These are phyloP conservation scores for Dreissena polymorpha DNA, from an alignment of 1,140 invertebrate genomes.

Conservation along the genomic window DNA sequence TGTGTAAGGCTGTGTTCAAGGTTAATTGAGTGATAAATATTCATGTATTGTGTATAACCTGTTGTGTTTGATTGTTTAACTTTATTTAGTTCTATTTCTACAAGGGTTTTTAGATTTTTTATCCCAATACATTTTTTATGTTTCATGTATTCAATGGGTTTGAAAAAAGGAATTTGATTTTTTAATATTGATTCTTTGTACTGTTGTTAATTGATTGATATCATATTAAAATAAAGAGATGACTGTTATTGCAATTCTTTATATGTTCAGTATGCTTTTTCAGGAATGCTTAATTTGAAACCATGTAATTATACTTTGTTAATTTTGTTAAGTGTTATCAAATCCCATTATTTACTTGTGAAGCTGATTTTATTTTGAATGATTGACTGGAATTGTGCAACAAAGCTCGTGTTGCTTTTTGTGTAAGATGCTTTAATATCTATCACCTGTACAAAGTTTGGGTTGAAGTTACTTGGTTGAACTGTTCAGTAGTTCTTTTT, in stretches of 20 bases:
- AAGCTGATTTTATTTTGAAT: no score
- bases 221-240: no score
- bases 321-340: no score
- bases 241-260: no score
- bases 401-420: neutral
- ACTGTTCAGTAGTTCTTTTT: constrained; percentile 35
- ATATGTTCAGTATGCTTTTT: no score
- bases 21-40: constrained; percentile 31
- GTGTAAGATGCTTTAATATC: neutral
- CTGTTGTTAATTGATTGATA: no score
- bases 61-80: constrained; percentile 40
- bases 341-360: no score
- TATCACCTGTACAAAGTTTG: constrained; percentile 40
- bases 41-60: constrained; percentile 40
- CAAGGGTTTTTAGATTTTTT: constrained; percentile 17
- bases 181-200: no score
- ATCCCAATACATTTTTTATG: neutral
- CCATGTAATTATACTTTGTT: no score
- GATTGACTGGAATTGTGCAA: no score
- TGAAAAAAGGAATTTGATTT: no score
- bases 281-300: no score
- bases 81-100: constrained; percentile 52
- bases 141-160: neutral
- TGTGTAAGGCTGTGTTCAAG: neutral
- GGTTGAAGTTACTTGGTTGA: constrained; percentile 51